Evolutionary conservation across 2,888 invertebrate genomes (phyloP).

Genomic region (Exocentrus adspersus): DNA sequence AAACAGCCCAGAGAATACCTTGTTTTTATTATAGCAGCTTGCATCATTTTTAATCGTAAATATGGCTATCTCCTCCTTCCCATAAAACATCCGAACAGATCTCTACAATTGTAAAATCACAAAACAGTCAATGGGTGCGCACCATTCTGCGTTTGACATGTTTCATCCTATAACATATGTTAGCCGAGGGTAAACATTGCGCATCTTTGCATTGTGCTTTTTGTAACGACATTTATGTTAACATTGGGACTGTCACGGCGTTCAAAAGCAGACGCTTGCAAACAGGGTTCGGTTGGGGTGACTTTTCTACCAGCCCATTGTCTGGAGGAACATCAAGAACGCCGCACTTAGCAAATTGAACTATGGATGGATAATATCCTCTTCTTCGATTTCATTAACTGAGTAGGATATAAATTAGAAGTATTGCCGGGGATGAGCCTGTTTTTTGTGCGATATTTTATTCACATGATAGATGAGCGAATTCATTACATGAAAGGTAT

Average conservation of each 20-base stretch:
- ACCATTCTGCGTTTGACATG: slow-evolving; percentile 47
- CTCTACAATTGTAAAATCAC: slow-evolving; percentile 40
- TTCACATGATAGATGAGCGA: background rate
- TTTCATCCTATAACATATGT: slow-evolving; percentile 54
- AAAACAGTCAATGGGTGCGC: slow-evolving; percentile 25
- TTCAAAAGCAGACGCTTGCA: slow-evolving; percentile 45
- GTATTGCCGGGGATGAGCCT: slow-evolving; percentile 17
- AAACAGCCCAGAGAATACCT: background rate
- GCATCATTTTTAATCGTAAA: slow-evolving; percentile 18
- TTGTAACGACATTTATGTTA: slow-evolving; percentile 56
- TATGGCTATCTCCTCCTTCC: slow-evolving; percentile 30
- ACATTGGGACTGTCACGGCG: slow-evolving; percentile 56
- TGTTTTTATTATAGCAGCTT: background rate
- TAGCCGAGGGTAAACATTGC: slow-evolving; percentile 54
- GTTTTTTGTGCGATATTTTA: slow-evolving; percentile 16
- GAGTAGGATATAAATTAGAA: slow-evolving; percentile 30
- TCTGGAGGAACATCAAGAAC: slow-evolving; percentile 38
- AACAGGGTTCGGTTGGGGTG: slow-evolving; percentile 40
- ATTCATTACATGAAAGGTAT: background rate
- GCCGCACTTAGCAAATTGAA: slow-evolving; percentile 44
- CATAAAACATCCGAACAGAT: slow-evolving; percentile 40
- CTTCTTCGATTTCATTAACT: slow-evolving; percentile 28
- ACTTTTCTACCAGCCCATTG: slow-evolving; percentile 32
- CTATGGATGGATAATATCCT: slow-evolving; percentile 25
- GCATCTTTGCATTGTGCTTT: slow-evolving; percentile 60